Base-by-base conservation (phyloP, 2,797 vertebrate species). In the Bovichtus diacanthus region DNA sequence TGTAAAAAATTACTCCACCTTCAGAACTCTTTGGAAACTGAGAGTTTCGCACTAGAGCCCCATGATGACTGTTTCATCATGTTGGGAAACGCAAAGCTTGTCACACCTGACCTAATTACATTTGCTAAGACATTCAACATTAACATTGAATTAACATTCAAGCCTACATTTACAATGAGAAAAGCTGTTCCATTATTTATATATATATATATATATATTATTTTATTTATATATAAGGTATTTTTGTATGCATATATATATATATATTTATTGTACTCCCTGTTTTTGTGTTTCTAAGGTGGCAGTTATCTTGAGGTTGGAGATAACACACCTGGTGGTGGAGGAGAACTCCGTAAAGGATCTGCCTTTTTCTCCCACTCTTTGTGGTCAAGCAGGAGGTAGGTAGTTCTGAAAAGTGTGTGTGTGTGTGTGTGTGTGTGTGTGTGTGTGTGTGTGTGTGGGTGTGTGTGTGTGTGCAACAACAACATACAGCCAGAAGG, bases 311-410 rank as follows among this genome's bases (percentile, higher is more conserved):
- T 97, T 67, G 94, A 96, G 27, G 94, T 96, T 84, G 97, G 96
- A 74, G 96, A 97, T 88, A 97, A 97, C 98, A 0, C 98, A 99
- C 86, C 94, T 98, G 90, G 96, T 99, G 71, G 97, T 99, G 90
- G 98, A 99, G 89, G 98, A 99, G 90, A 98, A 94, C 86, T 93
- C 94, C 19, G 93, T 99, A 7, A 99, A 97, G 94, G 97, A 98
- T 56, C 94, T 99, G 87, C 97, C 97, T 1, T 96, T 97, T 87
- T 87, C 93, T 75, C 96, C 96, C 13, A 29, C 93, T 99, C 19
- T 97, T 95, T 90, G 96, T 98, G 70, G 98, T 99, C 34, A 99
- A 99, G 86, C 97, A 99, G 90, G 98, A 99, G 97, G 98, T 97
- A 90, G 92, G 85, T 5, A 0, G 9, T n/a, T 63, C n/a, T n/a